Evolutionary conservation across 2,113 vertebrate species (phyloP).

Genomic region (Gavialis gangeticus): DNA sequence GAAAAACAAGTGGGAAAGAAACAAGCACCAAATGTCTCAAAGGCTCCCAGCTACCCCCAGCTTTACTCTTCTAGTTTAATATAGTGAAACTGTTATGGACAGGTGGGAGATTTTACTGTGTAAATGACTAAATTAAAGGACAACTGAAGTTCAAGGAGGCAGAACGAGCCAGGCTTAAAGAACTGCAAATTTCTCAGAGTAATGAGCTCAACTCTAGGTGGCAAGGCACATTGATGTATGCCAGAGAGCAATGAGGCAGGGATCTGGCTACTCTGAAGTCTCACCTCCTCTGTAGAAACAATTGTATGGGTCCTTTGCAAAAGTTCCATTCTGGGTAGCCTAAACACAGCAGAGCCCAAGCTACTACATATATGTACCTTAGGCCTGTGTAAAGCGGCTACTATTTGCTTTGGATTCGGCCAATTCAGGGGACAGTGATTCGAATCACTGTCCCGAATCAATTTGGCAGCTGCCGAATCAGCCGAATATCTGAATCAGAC

Average conservation of each 20-base stretch:
- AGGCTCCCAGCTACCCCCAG: background rate
- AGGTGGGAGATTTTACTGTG: background rate
- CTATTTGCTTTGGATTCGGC: too few species aligned
- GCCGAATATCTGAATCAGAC: too few species aligned
- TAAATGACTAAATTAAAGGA: background rate
- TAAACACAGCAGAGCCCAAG: background rate
- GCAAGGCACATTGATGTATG: background rate
- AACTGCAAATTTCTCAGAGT: background rate
- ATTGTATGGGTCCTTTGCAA: background rate
- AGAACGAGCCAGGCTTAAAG: background rate
- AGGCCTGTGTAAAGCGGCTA: too few species aligned
- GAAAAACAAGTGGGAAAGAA: background rate
- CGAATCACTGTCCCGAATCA: too few species aligned
- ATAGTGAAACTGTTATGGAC: background rate
- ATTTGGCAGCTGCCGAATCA: too few species aligned
- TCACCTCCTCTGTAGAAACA: background rate
- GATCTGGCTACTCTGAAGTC: background rate
- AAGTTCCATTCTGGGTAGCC: background rate
- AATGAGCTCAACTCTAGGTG: background rate
- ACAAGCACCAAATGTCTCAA: background rate
- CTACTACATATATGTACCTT: too few species aligned
- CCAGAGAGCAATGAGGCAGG: background rate
- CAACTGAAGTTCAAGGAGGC: background rate
- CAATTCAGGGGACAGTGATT: too few species aligned
- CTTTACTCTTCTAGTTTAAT: background rate